These are phyloP conservation scores for Tethya wilhelma DNA, from an alignment of 37 sponge, comb jelly and placozoan genomes.

Conservation along the genomic window DNA sequence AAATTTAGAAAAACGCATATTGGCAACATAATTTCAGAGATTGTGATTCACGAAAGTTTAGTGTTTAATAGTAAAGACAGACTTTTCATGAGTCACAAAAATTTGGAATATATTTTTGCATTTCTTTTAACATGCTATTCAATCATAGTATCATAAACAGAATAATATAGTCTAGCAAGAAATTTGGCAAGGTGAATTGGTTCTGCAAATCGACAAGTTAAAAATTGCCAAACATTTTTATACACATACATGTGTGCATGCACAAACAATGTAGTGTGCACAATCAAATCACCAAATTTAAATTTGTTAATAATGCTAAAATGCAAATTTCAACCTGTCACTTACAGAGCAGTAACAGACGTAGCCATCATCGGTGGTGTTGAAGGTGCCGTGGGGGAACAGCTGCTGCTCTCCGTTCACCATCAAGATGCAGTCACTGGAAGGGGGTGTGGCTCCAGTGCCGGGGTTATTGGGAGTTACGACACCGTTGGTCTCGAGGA, in stretches of 20 bases:
- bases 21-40: too few species aligned
- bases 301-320: not conserved
- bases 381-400: not conserved
- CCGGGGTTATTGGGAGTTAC: not conserved
- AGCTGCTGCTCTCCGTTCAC: not conserved
- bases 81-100: not conserved
- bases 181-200: not conserved
- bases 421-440: not conserved
- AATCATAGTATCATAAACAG: too few species aligned
- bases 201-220: not conserved
- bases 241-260: not conserved
- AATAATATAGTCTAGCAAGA: not conserved
- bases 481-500: not conserved
- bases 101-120: too few species aligned
- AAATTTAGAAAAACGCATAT: too few species aligned
- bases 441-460: not conserved
- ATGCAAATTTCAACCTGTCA: too few species aligned
- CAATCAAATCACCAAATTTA: not conserved
- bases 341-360: conserved; percentile 30
- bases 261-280: not conserved
- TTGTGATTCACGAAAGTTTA: too few species aligned
- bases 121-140: too few species aligned
- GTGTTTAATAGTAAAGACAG: too few species aligned
- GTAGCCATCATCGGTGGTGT: not conserved
- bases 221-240: not conserved